phyloP scores from a whole-genome alignment of 2,888 invertebrate genomes.

The Pandemis cinnamomeana region DNA sequence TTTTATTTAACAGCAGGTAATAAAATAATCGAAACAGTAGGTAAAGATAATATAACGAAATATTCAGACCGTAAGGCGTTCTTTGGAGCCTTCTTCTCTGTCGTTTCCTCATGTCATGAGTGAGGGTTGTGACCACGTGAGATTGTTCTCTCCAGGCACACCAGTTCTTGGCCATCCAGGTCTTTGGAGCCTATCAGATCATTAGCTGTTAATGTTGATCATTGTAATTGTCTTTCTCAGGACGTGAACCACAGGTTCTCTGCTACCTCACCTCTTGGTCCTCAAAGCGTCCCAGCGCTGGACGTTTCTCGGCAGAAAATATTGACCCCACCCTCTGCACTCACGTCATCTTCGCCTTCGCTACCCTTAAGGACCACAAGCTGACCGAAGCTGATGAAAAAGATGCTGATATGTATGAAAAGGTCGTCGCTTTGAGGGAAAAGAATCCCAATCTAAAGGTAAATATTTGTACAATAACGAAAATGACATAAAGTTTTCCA shows the following conservation, averaged over 20 bases:
- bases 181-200: too few species aligned
- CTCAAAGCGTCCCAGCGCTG: constrained; percentile 93
- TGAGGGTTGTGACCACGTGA: too few species aligned
- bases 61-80: too few species aligned
- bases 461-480: neutral
- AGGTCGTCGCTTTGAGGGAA: constrained; percentile 93
- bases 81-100: too few species aligned
- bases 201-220: neutral
- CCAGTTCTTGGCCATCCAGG: too few species aligned
- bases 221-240: constrained; percentile 77
- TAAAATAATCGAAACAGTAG: too few species aligned
- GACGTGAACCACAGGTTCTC: constrained; percentile 93
- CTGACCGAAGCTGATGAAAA: constrained; percentile 91
- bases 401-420: constrained; percentile 93
- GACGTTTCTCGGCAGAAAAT: constrained; percentile 95
- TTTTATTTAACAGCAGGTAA: too few species aligned
- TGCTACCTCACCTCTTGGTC: constrained; percentile 99
- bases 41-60: too few species aligned
- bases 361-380: constrained; percentile 93
- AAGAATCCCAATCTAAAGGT: constrained; percentile 95
- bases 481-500: too few species aligned
- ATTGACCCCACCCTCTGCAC: constrained; percentile 96
- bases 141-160: too few species aligned
- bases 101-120: too few species aligned
- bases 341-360: constrained; percentile 97